Conservation (phyloP, 2,797 vertebrate genomes). For the Pseudochirops corinnae region DNA sequence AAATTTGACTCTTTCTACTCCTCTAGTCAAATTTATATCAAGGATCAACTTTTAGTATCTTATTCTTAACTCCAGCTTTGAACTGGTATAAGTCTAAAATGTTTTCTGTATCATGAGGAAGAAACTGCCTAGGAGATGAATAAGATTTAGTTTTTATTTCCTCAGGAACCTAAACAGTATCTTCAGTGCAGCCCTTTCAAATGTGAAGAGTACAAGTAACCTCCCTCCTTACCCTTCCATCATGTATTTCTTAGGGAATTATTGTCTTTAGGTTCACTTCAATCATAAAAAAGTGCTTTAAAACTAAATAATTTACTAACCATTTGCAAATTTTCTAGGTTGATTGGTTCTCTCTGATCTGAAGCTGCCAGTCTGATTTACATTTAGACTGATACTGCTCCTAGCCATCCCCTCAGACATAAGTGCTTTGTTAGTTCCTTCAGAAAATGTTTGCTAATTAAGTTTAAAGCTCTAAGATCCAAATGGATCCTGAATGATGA, state of each 20-base stretch:
- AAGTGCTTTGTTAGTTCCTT: conserved; percentile 10
- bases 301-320: not conserved
- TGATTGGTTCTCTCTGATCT: not conserved
- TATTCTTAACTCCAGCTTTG: not conserved
- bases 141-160: not conserved
- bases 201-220: not conserved
- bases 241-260: not conserved
- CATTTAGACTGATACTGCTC: not conserved
- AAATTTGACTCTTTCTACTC: not conserved
- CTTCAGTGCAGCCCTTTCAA: not conserved
- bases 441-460: conserved; percentile 1
- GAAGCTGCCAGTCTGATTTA: not conserved
- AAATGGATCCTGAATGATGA: not conserved
- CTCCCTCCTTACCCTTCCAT: not conserved
- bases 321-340: not conserved
- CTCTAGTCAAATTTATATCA: not conserved
- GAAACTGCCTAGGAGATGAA: not conserved
- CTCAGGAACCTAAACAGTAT: not conserved
- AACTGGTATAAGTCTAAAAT: not conserved
- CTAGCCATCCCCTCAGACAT: not conserved
- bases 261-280: not conserved
- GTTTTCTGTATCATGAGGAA: not conserved
- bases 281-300: not conserved
- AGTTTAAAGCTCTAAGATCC: conserved; percentile 17
- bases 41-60: not conserved